These are phyloP conservation scores for Xestia rhomboidea DNA, from an alignment of 2,888 invertebrate species.

Conservation along the genomic window DNA sequence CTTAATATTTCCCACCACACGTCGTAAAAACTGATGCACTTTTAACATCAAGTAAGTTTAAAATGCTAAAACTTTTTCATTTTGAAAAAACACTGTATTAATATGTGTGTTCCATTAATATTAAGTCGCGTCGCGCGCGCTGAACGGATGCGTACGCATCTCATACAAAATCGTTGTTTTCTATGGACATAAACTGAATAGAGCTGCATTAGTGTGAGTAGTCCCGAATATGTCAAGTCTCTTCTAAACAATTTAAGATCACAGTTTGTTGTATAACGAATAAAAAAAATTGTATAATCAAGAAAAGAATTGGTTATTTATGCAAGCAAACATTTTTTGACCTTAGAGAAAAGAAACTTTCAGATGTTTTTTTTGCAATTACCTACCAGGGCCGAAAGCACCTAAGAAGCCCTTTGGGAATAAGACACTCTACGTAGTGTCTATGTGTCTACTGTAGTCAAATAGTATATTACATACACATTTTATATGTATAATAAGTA, in stretches of 20 bases:
- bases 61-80: not conserved
- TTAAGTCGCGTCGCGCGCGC: no score
- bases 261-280: not conserved
- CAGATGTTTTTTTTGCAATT: not conserved
- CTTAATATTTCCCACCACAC: not conserved
- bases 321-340: not conserved
- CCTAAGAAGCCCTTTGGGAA: no score
- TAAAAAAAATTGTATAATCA: not conserved
- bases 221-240: not conserved
- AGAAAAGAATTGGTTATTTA: not conserved
- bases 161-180: no score
- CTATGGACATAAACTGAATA: no score
- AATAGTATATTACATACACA: no score
- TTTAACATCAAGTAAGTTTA: conserved; percentile 5
- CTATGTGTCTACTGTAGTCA: no score
- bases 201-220: no score
- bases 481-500: no score
- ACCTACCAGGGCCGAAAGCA: not conserved
- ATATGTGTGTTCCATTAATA: not conserved
- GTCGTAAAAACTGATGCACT: conserved; percentile 15
- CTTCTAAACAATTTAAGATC: not conserved
- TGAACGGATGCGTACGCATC: no score
- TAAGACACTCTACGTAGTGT: no score
- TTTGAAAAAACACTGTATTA: not conserved
- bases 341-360: not conserved